Evolutionary conservation across 2,797 vertebrate genomes (phyloP).

Genomic region (Chelon labrosus): DNA sequence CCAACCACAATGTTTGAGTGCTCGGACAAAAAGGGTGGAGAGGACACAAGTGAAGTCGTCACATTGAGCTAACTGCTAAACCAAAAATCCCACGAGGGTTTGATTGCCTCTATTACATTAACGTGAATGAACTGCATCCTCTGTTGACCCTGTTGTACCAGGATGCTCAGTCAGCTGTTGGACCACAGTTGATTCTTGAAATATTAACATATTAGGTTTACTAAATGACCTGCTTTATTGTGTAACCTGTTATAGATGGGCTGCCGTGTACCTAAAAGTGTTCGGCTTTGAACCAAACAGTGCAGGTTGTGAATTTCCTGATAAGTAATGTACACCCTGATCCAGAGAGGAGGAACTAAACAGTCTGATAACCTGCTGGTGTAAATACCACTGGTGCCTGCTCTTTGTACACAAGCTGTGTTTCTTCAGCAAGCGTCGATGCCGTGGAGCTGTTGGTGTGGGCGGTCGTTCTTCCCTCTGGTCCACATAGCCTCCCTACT

Average conservation of each 20-base stretch:
- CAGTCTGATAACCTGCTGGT: constrained; percentile 1
- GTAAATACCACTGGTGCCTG: neutral
- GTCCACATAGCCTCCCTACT: constrained; percentile 40
- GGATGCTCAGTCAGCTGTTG: constrained; percentile 16
- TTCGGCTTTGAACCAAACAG: constrained; percentile 23
- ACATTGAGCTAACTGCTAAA: constrained; percentile 18
- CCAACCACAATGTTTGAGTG: constrained; percentile 45
- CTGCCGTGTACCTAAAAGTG: neutral
- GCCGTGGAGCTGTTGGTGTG: constrained; percentile 14
- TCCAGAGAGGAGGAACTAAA: neutral
- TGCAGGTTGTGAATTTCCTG: neutral
- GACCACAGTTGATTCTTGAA: constrained; percentile 2
- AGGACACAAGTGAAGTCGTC: constrained; percentile 30
- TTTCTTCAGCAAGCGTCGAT: constrained; percentile 33
- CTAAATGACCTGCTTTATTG: neutral
- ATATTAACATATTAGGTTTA: constrained; percentile 6
- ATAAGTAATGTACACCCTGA: constrained; percentile 1
- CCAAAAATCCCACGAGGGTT: constrained; percentile 34
- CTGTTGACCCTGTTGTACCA: constrained; percentile 24
- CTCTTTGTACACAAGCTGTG: constrained; percentile 1
- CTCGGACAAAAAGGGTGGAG: constrained; percentile 27
- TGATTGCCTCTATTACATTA: constrained; percentile 55
- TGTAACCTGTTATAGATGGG: neutral
- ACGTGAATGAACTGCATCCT: constrained; percentile 28
- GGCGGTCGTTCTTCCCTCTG: constrained; percentile 19